Conservation (phyloP, 53 echinoderm and acorn worm species). For the Actinopyga echinites region DNA sequence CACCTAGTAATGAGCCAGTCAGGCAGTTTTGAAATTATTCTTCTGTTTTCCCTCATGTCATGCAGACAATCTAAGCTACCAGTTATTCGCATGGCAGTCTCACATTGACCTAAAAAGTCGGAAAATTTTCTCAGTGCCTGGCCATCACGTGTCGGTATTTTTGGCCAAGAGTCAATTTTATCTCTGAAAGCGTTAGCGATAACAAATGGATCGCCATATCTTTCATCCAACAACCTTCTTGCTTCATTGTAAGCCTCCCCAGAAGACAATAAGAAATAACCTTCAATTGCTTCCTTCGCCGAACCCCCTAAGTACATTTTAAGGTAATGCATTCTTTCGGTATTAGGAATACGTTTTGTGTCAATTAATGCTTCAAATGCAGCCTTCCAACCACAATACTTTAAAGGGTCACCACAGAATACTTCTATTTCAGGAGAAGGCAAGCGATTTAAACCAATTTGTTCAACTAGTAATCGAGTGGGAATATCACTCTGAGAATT, state of each 20-base stretch:
- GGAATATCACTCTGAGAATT: no score
- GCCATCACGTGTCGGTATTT: not conserved
- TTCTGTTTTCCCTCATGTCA: constrained; percentile 12
- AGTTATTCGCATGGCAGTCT: not conserved
- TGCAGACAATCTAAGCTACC: not conserved
- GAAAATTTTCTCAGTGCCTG: not conserved
- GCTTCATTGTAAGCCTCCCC: not conserved
- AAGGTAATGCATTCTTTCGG: constrained; percentile 8
- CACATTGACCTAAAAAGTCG: not conserved
- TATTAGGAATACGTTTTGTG: not conserved
- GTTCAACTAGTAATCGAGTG: not conserved
- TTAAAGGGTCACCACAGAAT: constrained; percentile 3
- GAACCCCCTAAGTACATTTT: not conserved
- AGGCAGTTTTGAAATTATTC: not conserved
- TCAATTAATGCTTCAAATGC: constrained; percentile 8
- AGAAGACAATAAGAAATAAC: not conserved
- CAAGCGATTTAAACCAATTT: not conserved
- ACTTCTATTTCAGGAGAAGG: not conserved
- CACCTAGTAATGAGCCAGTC: constrained; percentile 8
- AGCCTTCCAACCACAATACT: not conserved
- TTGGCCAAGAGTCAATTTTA: not conserved
- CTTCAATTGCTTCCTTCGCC: constrained; percentile 5
- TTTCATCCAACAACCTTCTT: not conserved
- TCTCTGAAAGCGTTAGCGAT: constrained; percentile 19
- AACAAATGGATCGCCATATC: constrained; percentile 20